Evolutionary conservation across 1,140 invertebrate species (phyloP).

Genomic region (Philaenus spumarius): DNA sequence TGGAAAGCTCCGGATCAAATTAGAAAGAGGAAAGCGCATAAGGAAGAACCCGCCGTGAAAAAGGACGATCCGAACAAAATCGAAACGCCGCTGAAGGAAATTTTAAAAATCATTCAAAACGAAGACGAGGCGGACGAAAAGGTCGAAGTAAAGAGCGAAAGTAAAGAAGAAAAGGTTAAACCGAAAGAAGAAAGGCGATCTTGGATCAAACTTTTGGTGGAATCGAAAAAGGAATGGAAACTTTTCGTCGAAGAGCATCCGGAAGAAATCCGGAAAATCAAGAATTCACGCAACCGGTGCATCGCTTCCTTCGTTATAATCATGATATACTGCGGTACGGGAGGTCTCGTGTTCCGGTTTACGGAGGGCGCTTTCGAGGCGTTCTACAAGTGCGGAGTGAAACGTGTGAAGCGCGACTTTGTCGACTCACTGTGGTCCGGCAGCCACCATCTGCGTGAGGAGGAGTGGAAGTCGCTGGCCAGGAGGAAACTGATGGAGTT

Average conservation of each 20-base stretch:
- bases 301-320: constrained; percentile 55
- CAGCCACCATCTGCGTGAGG: constrained; percentile 71
- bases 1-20: constrained; percentile 22
- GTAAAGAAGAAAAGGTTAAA: background rate
- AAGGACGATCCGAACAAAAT: too few species aligned
- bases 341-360: constrained; percentile 67
- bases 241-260: constrained; percentile 51
- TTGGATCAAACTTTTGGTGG: background rate
- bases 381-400: constrained; percentile 81
- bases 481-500: constrained; percentile 72
- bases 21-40: background rate
- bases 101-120: background rate
- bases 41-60: background rate
- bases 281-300: constrained; percentile 56
- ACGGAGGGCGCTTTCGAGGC: constrained; percentile 75
- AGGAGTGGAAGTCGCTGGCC: constrained; percentile 82
- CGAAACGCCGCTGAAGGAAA: too few species aligned
- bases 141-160: background rate
- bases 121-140: background rate
- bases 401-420: constrained; percentile 77
- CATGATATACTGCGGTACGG: constrained; percentile 66
- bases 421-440: constrained; percentile 70
- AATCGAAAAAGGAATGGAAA: constrained; percentile 41
- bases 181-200: background rate
- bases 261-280: constrained; percentile 49